Evolutionary conservation across 2,113 vertebrate genomes (phyloP), one percentile per base, ranked within the genome.

Genomic region (Pteropus alecto): DNA sequence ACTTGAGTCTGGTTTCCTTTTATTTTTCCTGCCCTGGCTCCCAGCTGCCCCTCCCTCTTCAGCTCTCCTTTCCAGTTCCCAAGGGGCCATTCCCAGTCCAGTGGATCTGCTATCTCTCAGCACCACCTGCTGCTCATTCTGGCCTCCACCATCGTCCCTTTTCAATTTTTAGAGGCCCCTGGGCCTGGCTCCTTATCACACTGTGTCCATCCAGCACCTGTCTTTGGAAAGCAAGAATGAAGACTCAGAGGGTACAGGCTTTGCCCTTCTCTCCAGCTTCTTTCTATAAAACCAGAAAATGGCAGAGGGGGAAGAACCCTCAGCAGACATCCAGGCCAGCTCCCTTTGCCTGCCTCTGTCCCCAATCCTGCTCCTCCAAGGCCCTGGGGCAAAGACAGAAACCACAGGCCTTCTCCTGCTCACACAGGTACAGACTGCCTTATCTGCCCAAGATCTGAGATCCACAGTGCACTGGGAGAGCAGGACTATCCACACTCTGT

Each of bases 91-190:
- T 16, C 85, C 10, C 1, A 0, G 41, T 30, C 48, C 35, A 19
- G 71, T 24, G 35, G n/a, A 63, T 22, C 10, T 43, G 48, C 93
- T 87, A 21, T 95, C 95, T 91, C 71, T 91, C 88, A 79, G 81
- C 82, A 87, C 93, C 63, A 54, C 90, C 93, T 95, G 86, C 94
- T 93, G 82, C 93, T 95, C 83, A 13, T 28, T 56, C 61, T 61
- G 24, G 26, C 68, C 73, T 81, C 87, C 67, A 22, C 86, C 70
- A 43, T 11, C 48, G 74, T 65, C 61, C 48, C 70, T n/a, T 54
- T 87, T 81, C 73, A 41, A n/a, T 43, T 54, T 38, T 82, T 60
- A 13, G 18, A n/a, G 35, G 30, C 67, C 82, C 73, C 56, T 5
- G 70, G 38, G 46, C 65, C 81, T 74, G 60, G 26, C 35, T 83